Evolutionary conservation across 2,113 vertebrate genomes (phyloP).

Genomic region (Dasyprocta punctata): DNA sequence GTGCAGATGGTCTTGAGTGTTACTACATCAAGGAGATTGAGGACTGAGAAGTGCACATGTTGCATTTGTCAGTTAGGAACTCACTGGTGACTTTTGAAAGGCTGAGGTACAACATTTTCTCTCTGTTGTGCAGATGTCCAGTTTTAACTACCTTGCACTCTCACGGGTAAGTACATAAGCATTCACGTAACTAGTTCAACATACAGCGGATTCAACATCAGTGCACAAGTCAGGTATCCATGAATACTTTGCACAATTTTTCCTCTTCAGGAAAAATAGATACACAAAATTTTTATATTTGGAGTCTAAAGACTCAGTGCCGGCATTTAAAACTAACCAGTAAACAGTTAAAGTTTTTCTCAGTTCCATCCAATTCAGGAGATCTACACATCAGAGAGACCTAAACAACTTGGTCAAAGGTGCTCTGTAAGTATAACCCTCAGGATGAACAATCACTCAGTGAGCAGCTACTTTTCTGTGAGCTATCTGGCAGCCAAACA

Average conservation of each 20-base stretch:
- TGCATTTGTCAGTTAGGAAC: not conserved
- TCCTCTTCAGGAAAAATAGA: not conserved
- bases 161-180: not conserved
- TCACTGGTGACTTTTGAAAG: not conserved
- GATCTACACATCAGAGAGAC: not conserved
- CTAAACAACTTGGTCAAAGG: not conserved
- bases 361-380: not conserved
- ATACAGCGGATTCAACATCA: not conserved
- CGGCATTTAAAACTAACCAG: not conserved
- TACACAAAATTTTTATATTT: not conserved
- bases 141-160: not conserved
- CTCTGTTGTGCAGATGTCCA: not conserved
- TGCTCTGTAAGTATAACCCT: not conserved
- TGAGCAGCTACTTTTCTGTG: conserved; percentile 21
- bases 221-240: not conserved
- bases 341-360: not conserved
- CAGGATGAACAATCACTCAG: not conserved
- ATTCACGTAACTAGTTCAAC: not conserved
- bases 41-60: not conserved
- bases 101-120: not conserved
- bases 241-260: not conserved
- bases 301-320: not conserved
- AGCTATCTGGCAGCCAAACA: not conserved
- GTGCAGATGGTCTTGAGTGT: not conserved
- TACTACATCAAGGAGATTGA: not conserved